Base-by-base conservation (phyloP, 2,888 invertebrate genomes). In the Pseudococcus viburni region DNA sequence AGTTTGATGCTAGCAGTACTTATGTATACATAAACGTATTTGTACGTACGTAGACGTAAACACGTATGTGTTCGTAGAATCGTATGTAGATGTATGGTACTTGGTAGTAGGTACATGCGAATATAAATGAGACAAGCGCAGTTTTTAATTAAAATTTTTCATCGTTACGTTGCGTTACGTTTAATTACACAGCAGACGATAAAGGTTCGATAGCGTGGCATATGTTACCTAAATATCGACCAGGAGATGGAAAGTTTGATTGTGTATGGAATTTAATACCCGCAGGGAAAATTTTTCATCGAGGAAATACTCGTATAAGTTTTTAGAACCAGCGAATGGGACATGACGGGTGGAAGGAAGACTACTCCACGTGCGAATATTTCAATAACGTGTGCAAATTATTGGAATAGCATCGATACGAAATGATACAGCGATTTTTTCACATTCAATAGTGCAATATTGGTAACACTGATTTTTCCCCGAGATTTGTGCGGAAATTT, bases 121-220 rank as follows among this genome's bases (percentile, higher is more conserved):
- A 59, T 59, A 19, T 4, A 17, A 51, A 51, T 17, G 15, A 51
- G 15, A 51, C 51, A 51, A 51, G 51, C 51, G 51, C 17, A 51
- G 15, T 51, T 55, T 59, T 59, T 59, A 59, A 59, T 59, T 59
- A 59, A 59, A 59, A 59, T 59, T 59, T 59, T 59, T 59, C 59
- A 59, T 59, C 59, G 59, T 59, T 59, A 59, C 11, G 5, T 55
- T 12, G 12, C 46, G 46, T 46, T 55, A 55, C 55, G 59, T 59
- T 59, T 59, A 59, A 59, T 59, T 59, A 59, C 59, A 59, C 59
- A 59, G 59, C 59, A 59, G 59, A 59, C 59, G 59, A 59, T 59
- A 59, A 59, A 19, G 59, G 19, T 59, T 59, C 59, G 59, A 59
- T 19, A 17, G 55, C 17, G 59, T 59, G 19, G 59, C 59, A 59